Evolutionary conservation across 35 echinoderm and acorn worm genomes (phyloP), one percentile per base, ranked within the genome.

Genomic region (Nesometra sesokonis): DNA sequence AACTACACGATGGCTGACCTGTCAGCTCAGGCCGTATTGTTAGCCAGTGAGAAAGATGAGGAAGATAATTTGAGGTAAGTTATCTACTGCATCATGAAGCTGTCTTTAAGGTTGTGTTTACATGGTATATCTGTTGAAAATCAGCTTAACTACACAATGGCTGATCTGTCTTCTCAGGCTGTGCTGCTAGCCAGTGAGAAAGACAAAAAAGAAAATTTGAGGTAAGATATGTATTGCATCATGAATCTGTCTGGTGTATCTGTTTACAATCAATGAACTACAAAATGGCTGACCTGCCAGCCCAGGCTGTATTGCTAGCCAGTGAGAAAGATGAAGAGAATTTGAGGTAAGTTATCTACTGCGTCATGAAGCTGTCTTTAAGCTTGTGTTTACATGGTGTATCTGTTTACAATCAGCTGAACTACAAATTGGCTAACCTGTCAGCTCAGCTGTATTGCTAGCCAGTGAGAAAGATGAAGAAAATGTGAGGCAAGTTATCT

Each of bases 61-160:
- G 76, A 84, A 5, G 92, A 92, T 34, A 90, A 38, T 15, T 81
- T 85, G 30, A 98, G 95, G 95, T 98, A 81, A 86, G 36, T n/a
- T n/a, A n/a, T n/a, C n/a, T n/a, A n/a, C n/a, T n/a, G n/a, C n/a
- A n/a, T n/a, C n/a, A n/a, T n/a, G n/a, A n/a, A n/a, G n/a, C n/a
- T n/a, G n/a, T n/a, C n/a, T n/a, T n/a, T n/a, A n/a, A n/a, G n/a
- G n/a, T n/a, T n/a, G n/a, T n/a, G n/a, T n/a, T n/a, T n/a, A n/a
- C 95, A 98, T 86, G 82, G 92, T 17, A 40, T 98, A 29, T 92
- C 94, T 85, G 88, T 94, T 92, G 95, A 98, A 33, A 98, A 98
- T 77, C 90, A 90, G 43, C 31, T 92, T 32, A 89, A 89, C 76
- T 86, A 93, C 78, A 98, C 92, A 31, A 98, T 98, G 95, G 95